Base-by-base conservation (phyloP, 2,888 invertebrate genomes). In the Amorpha juglandis region DNA sequence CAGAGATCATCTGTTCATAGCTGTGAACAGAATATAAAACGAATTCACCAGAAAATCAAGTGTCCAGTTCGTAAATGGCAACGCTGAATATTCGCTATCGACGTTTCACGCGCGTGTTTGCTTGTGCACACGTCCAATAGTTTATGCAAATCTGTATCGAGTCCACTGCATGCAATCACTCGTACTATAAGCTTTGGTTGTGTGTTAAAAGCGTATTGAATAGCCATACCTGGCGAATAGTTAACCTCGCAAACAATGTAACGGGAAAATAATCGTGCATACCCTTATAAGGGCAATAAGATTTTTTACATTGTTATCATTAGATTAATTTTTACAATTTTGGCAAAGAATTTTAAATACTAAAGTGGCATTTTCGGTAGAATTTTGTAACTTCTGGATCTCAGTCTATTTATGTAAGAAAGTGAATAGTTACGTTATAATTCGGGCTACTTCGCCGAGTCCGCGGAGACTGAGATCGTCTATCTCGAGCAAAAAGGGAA, bases 61-160 rank as follows among this genome's bases (percentile, higher is more conserved):
- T 42, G 8, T 11, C 38, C 16, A 8, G 35, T 38, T 38, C 11
- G 3, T 6, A 12, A 33, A 53, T 27, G 6, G 14, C 33, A 33
- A 16, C 11, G 9, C 35, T 2, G 55, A 11, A 11, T 19, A 19
- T 55, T 38, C 38, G 19, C 9, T 35, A 38, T 16, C 9, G 70
- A 68, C 69, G 76, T 75, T 81, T 77, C 76, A 79, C 77, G 78
- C 74, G 66, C 68, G 64, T 74, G 75, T 77, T 80, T 78, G 77
- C 71, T 73, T 80, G 78, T 80, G 79, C 78, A 9, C 76, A 78
- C 74, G 72, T 72, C 69, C 80, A 83, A 81, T 79, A 76, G 76
- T 79, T 81, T 79, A 81, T 82, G 80, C 76, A 81, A 80, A 84
- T 80, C 72, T 68, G 69, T 66, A 68, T 65, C 70, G 71, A 76